Percentiles rank a stretch among this genome's conserved stretches.
phyloP scores from a whole-genome alignment of 2,113 vertebrate genomes.

The Gavialis gangeticus region DNA sequence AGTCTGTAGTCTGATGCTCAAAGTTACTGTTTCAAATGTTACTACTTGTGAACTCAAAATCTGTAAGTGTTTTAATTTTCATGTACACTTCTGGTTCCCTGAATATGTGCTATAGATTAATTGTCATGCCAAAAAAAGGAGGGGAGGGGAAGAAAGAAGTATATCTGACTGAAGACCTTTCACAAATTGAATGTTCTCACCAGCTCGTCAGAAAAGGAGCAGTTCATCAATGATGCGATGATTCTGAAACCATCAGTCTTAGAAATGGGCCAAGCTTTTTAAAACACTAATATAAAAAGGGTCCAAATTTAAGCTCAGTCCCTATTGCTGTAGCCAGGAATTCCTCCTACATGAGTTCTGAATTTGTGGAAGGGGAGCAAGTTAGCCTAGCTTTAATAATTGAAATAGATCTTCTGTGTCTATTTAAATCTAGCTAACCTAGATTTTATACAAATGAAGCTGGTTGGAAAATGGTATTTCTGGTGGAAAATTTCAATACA shows the following conservation, averaged over 20 bases:
- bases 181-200: neutral
- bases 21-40: neutral
- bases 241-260: neutral
- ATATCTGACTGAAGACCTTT: conserved; percentile 20
- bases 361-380: neutral
- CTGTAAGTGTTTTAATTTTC: neutral
- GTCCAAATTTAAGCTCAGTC: neutral
- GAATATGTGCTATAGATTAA: neutral
- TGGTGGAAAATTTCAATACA: neutral
- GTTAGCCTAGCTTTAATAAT: neutral
- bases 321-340: neutral
- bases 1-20: neutral
- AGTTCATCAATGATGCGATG: neutral
- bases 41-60: neutral
- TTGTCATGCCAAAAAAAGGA: neutral
- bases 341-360: neutral
- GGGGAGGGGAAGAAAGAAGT: neutral
- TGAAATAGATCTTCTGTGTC: neutral
- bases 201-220: neutral
- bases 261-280: neutral
- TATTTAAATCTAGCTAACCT: neutral
- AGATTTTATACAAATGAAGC: neutral
- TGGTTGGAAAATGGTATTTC: neutral
- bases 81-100: neutral
- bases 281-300: too few relatives aligned